phyloP scores from a whole-genome alignment of 2,797 vertebrate genomes.

The Catamblyrhynchus diadema region DNA sequence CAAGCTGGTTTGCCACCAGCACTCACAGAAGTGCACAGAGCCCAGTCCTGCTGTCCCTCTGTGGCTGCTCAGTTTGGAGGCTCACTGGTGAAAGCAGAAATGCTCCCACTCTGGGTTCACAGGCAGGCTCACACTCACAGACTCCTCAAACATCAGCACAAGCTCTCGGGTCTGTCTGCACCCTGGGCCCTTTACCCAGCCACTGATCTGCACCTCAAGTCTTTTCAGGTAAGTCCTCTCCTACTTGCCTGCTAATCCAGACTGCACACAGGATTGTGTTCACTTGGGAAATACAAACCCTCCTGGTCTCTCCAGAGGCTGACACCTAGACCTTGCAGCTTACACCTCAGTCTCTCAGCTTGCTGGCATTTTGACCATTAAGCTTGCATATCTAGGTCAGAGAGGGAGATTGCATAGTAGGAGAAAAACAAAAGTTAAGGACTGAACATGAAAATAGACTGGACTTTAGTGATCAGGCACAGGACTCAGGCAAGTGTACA shows the following conservation, averaged over 20 bases:
- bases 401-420: not conserved
- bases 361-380: not conserved
- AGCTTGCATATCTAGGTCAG: not conserved
- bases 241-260: not conserved
- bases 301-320: not conserved
- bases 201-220: not conserved
- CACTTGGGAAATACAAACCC: not conserved
- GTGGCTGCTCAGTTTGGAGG: not conserved
- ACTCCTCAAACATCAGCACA: not conserved
- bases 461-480: not conserved
- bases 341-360: not conserved
- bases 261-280: not conserved
- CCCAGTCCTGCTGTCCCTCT: not conserved
- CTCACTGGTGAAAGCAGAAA: not conserved
- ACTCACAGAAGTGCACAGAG: not conserved
- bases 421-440: not conserved
- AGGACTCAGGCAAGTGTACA: rapidly evolving
- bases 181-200: not conserved
- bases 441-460: not conserved
- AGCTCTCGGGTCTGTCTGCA: not conserved
- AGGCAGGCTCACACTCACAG: not conserved
- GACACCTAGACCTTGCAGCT: not conserved
- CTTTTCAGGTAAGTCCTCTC: not conserved
- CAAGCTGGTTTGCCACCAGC: not conserved
- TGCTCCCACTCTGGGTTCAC: not conserved